phyloP scores from a whole-genome alignment of 2,113 vertebrate species.

The Amblyopsis rosae region DNA sequence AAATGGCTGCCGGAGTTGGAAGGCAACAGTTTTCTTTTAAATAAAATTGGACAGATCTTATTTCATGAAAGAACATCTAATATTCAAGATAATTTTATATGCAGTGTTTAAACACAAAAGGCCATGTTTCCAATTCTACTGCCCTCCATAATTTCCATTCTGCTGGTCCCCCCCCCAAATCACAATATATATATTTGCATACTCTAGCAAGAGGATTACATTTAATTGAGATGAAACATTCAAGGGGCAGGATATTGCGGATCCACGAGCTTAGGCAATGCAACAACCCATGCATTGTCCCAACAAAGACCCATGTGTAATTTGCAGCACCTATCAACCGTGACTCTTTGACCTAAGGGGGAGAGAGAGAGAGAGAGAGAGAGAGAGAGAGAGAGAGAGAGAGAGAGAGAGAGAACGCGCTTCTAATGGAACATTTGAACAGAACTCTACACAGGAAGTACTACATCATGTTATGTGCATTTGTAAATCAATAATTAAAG shows the following conservation, averaged over 20 bases:
- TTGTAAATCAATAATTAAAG: neutral
- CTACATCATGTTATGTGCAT: neutral
- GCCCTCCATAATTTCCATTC: neutral
- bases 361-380: neutral
- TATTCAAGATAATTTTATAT: neutral
- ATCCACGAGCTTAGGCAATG: slow-evolving; percentile 55
- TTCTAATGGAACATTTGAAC: slow-evolving; percentile 30
- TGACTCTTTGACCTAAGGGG: slow-evolving; percentile 22
- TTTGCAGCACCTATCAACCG: slow-evolving; percentile 27
- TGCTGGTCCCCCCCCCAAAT: slow-evolving; percentile 21
- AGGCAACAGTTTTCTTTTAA: neutral
- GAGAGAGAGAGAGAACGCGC: neutral
- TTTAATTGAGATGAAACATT: slow-evolving; percentile 57
- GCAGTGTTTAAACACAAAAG: slow-evolving; percentile 24
- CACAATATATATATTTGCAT: slow-evolving; percentile 39
- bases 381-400: neutral
- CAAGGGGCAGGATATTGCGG: slow-evolving; percentile 60
- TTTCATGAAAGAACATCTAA: neutral
- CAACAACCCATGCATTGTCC: slow-evolving; percentile 28
- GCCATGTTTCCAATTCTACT: neutral
- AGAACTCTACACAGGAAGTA: slow-evolving; percentile 25
- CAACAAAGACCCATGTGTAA: slow-evolving; percentile 26
- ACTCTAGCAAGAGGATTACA: slow-evolving; percentile 58
- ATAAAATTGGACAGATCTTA: neutral
- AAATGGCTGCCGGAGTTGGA: too few species aligned